Evolutionary conservation across 2,113 vertebrate species (phyloP).

Genomic region (Mus musculus): GRCm39 chr12:36848501-36849000

Average conservation of each 20-base stretch:
- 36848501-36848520: neutral
- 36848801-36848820: neutral
- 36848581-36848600: neutral
- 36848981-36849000: neutral
- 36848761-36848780: neutral
- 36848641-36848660: neutral
- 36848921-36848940: neutral
- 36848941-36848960: neutral
- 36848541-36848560: neutral
- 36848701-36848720: neutral
- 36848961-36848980: neutral
- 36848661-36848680: too few species aligned
- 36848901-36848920: neutral
- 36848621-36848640: neutral
- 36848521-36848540: neutral
- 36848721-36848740: neutral
- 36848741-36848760: fast-evolving
- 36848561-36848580: neutral
- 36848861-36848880: neutral
- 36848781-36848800: neutral
- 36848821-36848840: neutral
- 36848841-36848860: neutral
- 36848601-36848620: neutral
- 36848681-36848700: neutral
- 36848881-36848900: neutral